Conservation (phyloP, 64 coral and sea anemone genomes). For the Exaiptasia diaphana region DNA sequence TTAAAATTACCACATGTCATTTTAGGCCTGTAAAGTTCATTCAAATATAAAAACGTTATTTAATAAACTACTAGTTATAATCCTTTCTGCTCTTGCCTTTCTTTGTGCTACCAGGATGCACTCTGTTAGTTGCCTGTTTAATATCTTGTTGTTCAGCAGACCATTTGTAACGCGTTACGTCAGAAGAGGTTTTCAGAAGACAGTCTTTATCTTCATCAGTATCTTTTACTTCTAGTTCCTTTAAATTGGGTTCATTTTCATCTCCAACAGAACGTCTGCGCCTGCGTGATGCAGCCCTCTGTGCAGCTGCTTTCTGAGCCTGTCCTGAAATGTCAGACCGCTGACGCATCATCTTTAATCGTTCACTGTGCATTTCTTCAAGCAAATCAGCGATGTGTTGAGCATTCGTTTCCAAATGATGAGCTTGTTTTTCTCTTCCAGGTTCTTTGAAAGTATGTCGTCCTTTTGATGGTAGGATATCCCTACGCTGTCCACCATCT, state of each 20-base stretch:
- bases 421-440: conserved; percentile 1
- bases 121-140: no score
- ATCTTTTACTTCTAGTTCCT: background rate
- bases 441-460: background rate
- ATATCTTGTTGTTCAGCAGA: no score
- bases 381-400: conserved; percentile 83
- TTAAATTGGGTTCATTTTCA: conserved; percentile 45
- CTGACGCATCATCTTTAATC: conserved; percentile 84
- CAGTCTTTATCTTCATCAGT: background rate
- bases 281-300: conserved; percentile 58
- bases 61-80: no score
- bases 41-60: no score
- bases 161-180: no score
- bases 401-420: conserved; percentile 79
- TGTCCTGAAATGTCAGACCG: conserved; percentile 92
- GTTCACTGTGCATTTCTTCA: conserved; percentile 94
- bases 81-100: no score
- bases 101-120: no score
- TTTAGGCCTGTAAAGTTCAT: no score
- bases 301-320: conserved; percentile 86
- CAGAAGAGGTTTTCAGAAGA: no score
- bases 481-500: background rate
- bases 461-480: conserved; percentile 62
- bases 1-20: no score
- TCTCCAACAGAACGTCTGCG: conserved; percentile 75